Conservation (phyloP, 2,888 invertebrate species). For the Seira sanloemensis region DNA sequence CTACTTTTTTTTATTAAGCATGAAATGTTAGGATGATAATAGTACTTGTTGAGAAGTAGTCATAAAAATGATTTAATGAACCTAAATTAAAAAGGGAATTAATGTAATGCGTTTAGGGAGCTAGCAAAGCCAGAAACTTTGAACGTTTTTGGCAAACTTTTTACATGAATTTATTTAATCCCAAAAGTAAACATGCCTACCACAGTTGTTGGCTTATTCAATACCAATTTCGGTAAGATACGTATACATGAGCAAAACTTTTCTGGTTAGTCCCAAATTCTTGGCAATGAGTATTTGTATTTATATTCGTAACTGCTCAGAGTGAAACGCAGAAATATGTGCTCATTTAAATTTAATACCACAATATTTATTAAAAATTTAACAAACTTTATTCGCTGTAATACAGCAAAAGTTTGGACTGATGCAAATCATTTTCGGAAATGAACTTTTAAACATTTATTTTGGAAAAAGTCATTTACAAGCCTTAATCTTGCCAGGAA, state of each 20-base stretch:
- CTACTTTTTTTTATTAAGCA: neutral
- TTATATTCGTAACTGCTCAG: neutral
- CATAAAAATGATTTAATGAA: neutral
- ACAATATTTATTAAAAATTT: neutral
- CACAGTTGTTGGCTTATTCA: neutral
- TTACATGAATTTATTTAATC: neutral
- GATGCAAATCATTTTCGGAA: conserved; percentile 4
- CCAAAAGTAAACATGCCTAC: neutral
- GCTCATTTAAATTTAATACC: neutral
- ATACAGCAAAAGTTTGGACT: neutral
- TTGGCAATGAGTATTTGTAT: neutral
- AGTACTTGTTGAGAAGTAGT: neutral
- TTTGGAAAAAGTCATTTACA: neutral
- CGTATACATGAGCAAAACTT: neutral
- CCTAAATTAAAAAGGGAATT: neutral
- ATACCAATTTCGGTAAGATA: neutral
- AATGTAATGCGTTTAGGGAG: neutral
- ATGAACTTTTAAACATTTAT: conserved; percentile 3
- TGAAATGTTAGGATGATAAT: neutral
- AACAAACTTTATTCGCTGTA: neutral
- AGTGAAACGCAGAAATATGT: neutral
- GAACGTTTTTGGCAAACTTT: neutral
- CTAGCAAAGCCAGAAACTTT: neutral
- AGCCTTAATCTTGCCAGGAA: neutral
- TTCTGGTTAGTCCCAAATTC: neutral